Evolutionary conservation across 2,797 vertebrate species (phyloP).

Genomic region (Danio kyathit): DNA sequence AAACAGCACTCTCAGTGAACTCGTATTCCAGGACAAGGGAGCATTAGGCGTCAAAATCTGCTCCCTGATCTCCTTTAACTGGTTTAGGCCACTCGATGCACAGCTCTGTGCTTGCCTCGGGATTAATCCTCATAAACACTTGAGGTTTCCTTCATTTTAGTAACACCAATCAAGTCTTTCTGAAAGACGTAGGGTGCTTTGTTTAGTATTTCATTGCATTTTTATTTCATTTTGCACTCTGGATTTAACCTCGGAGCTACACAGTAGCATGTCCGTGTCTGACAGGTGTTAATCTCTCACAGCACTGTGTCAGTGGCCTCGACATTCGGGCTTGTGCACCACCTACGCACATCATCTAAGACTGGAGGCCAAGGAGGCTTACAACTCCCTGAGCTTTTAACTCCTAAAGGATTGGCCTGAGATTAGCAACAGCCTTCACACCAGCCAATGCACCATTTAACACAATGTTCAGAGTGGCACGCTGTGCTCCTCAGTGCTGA

Average conservation of each 20-base stretch:
- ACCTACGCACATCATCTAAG: conserved; percentile 58
- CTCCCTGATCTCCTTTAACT: conserved; percentile 58
- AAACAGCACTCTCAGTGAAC: conserved; percentile 25
- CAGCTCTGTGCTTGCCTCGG: conserved; percentile 15
- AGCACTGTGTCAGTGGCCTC: conserved; percentile 35
- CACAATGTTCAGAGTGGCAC: conserved; percentile 12
- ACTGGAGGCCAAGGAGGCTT: conserved; percentile 59
- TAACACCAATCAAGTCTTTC: neutral
- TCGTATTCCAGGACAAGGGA: conserved; percentile 46
- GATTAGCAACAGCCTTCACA: conserved; percentile 58
- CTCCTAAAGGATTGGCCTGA: conserved; percentile 58
- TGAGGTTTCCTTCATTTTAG: conserved; percentile 25
- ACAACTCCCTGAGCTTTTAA: conserved; percentile 64
- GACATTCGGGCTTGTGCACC: conserved; percentile 46
- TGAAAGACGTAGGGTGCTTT: neutral
- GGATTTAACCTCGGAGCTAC: neutral
- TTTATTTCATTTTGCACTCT: neutral
- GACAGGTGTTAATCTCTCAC: conserved; percentile 52
- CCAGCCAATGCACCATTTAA: conserved; percentile 40
- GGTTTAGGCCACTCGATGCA: conserved; percentile 53
- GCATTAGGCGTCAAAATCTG: conserved; percentile 56
- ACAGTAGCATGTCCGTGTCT: conserved; percentile 5
- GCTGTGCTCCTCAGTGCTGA: neutral
- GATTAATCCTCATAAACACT: conserved; percentile 46
- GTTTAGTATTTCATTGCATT: neutral